phyloP scores from a whole-genome alignment of 2,113 vertebrate species.

The Arothron firmamentum region DNA sequence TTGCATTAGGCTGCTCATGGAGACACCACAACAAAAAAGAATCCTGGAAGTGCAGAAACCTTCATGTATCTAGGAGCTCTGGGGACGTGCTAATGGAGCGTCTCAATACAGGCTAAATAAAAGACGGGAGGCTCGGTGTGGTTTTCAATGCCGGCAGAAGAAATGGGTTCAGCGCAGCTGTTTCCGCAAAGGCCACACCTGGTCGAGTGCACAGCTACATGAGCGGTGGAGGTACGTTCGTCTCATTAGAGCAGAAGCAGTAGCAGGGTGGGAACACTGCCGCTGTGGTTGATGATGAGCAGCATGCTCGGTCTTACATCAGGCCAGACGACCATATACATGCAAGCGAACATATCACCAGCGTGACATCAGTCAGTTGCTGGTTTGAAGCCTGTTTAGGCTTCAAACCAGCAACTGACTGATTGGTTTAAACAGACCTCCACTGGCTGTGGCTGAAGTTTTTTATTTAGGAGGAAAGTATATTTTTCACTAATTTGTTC shows the following conservation, averaged over 20 bases:
- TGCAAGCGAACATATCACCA: background rate
- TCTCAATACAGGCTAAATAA: constrained; percentile 61
- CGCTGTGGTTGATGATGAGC: constrained; percentile 8
- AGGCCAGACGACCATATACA: background rate
- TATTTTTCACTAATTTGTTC: too few species aligned
- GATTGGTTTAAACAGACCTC: too few species aligned
- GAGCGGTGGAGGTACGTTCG: constrained; percentile 48
- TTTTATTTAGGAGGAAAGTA: too few species aligned
- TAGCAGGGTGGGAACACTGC: constrained; percentile 9
- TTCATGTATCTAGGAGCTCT: constrained; percentile 39
- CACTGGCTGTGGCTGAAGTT: too few species aligned
- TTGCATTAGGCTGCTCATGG: constrained; percentile 56
- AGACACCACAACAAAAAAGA: constrained; percentile 54
- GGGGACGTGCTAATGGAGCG: constrained; percentile 48
- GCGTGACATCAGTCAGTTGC: too few species aligned
- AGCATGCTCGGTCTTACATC: constrained; percentile 9
- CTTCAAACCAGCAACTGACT: too few species aligned
- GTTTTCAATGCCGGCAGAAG: constrained; percentile 39
- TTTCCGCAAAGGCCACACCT: constrained; percentile 64
- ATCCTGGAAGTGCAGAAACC: constrained; percentile 47
- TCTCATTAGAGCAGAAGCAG: constrained; percentile 36
- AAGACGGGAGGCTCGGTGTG: constrained; percentile 26
- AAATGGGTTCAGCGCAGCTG: constrained; percentile 61
- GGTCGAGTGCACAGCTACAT: constrained; percentile 45
- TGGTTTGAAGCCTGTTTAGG: too few species aligned